A percentile compares a stretch with the other conserved stretches of the same genome.
These are phyloP conservation scores for Tapirus terrestris DNA, from an alignment of 2,113 vertebrate genomes.

Conservation along the genomic window DNA sequence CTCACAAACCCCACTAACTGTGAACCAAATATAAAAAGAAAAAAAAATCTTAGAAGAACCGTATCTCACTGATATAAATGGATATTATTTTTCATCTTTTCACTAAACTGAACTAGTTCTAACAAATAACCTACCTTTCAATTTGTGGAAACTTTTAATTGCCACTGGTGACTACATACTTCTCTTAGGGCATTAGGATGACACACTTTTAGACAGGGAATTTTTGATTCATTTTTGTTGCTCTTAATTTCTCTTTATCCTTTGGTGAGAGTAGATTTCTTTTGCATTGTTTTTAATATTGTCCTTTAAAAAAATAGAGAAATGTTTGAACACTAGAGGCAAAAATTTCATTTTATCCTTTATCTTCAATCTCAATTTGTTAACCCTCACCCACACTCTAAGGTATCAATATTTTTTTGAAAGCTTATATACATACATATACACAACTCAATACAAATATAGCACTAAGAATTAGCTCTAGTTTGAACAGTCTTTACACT, in stretches of 20 bases:
- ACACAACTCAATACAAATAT: neutral
- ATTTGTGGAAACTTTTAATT: neutral
- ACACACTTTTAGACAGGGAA: neutral
- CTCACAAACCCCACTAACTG: neutral
- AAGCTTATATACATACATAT: neutral
- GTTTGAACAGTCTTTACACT: neutral
- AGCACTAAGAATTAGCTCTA: neutral
- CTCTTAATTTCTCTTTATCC: neutral
- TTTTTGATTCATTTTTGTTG: neutral
- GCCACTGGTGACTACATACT: neutral
- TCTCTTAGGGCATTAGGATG: neutral
- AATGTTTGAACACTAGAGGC: neutral
- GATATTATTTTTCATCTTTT: neutral
- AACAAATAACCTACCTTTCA: neutral
- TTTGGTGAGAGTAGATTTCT: neutral
- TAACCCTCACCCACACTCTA: neutral
- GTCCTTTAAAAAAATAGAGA: neutral
- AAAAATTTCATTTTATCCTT: neutral
- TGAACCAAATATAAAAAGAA: slow-evolving; percentile 32
- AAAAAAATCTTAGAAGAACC: neutral
- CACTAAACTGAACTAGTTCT: neutral
- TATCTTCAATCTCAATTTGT: neutral
- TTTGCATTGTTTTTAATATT: neutral
- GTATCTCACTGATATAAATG: neutral
- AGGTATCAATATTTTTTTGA: neutral